Conservation (phyloP, 2,113 vertebrate species). For the Mormoops blainvillei region DNA sequence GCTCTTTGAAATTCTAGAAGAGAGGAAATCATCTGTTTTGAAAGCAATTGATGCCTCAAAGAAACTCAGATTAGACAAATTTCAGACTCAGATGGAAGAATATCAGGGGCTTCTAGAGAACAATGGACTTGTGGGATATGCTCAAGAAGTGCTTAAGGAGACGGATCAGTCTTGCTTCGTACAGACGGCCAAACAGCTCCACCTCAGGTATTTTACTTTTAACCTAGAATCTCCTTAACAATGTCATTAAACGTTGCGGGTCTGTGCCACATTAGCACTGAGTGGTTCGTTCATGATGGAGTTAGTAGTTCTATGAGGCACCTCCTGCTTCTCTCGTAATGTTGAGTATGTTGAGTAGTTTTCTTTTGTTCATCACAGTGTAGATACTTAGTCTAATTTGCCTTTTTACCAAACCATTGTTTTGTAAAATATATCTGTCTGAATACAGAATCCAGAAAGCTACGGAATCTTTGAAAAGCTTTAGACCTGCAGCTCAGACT, state of each 20-base stretch:
- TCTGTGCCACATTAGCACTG: fast-evolving
- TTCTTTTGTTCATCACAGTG: background rate
- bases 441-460: slow-evolving; percentile 92
- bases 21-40: slow-evolving; percentile 88
- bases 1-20: slow-evolving; percentile 89
- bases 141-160: slow-evolving; percentile 98
- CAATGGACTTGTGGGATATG: slow-evolving; percentile 95
- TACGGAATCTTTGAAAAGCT: slow-evolving; percentile 92
- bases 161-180: slow-evolving; percentile 97
- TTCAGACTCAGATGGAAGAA: slow-evolving; percentile 92
- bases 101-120: slow-evolving; percentile 98
- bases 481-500: slow-evolving; percentile 89
- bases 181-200: slow-evolving; percentile 96
- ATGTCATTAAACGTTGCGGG: no score
- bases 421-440: background rate
- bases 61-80: slow-evolving; percentile 85
- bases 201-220: slow-evolving; percentile 84
- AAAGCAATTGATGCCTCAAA: slow-evolving; percentile 88
- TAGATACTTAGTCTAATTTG: background rate
- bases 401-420: background rate
- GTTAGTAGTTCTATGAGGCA: no score
- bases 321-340: background rate
- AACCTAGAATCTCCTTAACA: background rate
- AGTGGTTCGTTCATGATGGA: background rate
- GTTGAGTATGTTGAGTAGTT: background rate